These are phyloP conservation scores for Heliornis fulica DNA, from an alignment of 2,113 vertebrate genomes.

Conservation along the genomic window DNA sequence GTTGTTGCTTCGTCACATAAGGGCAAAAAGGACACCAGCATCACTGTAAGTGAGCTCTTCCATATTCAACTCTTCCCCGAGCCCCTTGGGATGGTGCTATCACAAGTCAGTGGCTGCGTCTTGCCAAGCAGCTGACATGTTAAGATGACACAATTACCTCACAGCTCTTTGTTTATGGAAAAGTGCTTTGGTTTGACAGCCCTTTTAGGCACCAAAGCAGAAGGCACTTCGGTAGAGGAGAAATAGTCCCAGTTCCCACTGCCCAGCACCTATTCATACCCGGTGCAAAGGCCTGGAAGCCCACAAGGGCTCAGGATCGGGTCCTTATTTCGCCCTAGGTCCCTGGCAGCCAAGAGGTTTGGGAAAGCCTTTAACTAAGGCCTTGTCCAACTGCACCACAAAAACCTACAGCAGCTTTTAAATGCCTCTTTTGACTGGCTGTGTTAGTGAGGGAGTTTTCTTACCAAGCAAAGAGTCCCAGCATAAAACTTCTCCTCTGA, in stretches of 20 bases:
- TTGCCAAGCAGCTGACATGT: background rate
- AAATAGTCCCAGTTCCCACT: background rate
- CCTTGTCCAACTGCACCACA: background rate
- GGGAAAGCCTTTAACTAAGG: background rate
- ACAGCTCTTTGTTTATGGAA: constrained; percentile 35
- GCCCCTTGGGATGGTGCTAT: background rate
- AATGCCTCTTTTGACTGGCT: background rate
- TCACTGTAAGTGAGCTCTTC: constrained; percentile 80
- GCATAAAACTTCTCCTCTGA: background rate
- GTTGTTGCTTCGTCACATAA: constrained; percentile 94
- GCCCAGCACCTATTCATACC: constrained; percentile 23
- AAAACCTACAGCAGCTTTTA: background rate
- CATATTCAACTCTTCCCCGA: background rate
- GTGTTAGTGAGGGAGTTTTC: background rate
- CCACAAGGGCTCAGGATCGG: background rate
- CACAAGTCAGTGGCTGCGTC: background rate
- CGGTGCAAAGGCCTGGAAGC: background rate
- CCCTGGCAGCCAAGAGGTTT: background rate
- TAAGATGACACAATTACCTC: background rate
- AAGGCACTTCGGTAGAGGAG: background rate
- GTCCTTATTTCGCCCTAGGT: background rate
- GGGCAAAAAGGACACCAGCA: constrained; percentile 91
- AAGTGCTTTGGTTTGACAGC: constrained; percentile 19
- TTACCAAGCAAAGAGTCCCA: background rate
- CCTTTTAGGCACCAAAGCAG: constrained; percentile 14